These are phyloP conservation scores for Nymphicus hollandicus DNA, from an alignment of 2,113 vertebrate genomes.

Conservation along the genomic window DNA sequence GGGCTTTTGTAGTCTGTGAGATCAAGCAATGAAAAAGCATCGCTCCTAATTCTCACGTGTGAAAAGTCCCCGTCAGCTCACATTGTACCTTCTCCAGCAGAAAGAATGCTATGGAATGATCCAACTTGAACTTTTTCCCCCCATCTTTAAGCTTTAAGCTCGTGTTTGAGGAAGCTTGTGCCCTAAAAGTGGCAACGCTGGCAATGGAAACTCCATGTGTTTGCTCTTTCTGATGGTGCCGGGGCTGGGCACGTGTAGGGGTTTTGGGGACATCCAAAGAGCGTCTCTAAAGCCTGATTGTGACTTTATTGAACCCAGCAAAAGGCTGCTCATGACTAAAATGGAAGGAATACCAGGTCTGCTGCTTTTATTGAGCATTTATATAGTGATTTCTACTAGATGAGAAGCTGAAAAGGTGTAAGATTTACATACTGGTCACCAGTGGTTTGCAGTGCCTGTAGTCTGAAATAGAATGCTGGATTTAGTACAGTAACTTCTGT, in stretches of 20 bases:
- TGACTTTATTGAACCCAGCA: not conserved
- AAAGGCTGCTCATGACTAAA: not conserved
- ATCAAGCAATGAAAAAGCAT: not conserved
- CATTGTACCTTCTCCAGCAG: not conserved
- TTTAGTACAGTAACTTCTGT: not conserved
- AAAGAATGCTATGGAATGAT: not conserved
- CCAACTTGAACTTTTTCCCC: not conserved
- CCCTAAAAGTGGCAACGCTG: not conserved
- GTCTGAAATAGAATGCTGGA: not conserved
- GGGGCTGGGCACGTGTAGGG: fast-evolving
- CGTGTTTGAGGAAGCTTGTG: not conserved
- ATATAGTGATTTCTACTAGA: not conserved
- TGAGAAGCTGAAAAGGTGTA: not conserved
- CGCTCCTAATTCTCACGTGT: not conserved
- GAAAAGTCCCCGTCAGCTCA: not conserved
- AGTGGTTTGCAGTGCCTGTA: not conserved
- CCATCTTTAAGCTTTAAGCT: not conserved
- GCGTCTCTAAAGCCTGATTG: not conserved
- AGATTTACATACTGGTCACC: not conserved
- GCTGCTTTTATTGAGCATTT: not conserved
- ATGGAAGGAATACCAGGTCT: not conserved
- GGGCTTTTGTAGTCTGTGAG: not conserved
- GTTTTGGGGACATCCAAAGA: not conserved
- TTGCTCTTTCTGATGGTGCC: not conserved
- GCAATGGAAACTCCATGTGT: not conserved